Evolutionary conservation across 2,797 vertebrate species (phyloP).

Genomic region (Petrocephalus sullivani): DNA sequence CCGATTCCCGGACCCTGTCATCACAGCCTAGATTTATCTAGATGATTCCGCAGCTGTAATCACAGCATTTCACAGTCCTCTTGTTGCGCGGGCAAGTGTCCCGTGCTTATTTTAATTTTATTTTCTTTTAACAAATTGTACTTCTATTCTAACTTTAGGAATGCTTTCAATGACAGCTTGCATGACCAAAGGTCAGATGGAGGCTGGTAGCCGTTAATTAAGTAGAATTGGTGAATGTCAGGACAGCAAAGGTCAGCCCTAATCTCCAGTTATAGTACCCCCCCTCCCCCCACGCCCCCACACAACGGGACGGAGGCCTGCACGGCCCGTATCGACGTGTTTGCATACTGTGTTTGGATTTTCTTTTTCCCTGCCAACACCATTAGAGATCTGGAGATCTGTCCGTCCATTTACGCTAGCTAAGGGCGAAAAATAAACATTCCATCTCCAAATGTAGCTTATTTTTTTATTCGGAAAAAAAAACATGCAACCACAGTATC

Average conservation of each 20-base stretch:
- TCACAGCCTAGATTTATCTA: background rate
- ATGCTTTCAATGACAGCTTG: conserved; percentile 33
- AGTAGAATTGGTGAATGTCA: conserved; percentile 41
- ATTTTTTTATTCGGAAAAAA: background rate
- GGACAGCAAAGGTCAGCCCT: conserved; percentile 39
- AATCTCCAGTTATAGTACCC: conserved; percentile 36
- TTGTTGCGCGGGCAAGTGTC: conserved; percentile 14
- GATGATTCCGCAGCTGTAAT: background rate
- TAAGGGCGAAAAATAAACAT: background rate
- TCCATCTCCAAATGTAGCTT: background rate
- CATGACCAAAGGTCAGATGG: conserved; percentile 33
- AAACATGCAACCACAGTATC: background rate
- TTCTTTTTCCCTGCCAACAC: conserved; percentile 20
- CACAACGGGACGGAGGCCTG: background rate
- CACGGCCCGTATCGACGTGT: conserved; percentile 23
- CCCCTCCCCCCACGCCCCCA: background rate
- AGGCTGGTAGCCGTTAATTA: conserved; percentile 39
- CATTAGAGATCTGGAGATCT: background rate
- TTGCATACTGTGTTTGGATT: conserved; percentile 23
- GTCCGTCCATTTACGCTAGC: background rate
- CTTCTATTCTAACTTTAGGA: conserved; percentile 31
- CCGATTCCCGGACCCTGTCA: background rate
- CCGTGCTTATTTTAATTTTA: conserved; percentile 21
- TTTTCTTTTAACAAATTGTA: conserved; percentile 28
- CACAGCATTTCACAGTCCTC: background rate